These are phyloP conservation scores for Drosophila serrata DNA, from an alignment of 1,140 invertebrate species.

Conservation along the genomic window DNA sequence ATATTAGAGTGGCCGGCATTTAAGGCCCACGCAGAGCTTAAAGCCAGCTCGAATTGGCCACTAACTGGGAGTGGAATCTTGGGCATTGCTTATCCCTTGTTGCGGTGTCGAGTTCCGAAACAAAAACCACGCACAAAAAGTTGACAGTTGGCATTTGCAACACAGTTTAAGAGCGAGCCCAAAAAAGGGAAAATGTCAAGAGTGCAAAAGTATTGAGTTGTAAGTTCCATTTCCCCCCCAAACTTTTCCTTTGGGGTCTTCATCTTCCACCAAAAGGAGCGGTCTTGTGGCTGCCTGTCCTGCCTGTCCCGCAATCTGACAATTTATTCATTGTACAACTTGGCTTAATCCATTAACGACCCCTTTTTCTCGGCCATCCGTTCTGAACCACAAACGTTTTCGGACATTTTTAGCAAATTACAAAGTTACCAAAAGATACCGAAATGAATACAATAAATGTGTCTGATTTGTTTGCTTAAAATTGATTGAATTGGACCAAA, in stretches of 20 bases:
- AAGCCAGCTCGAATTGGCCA: slow-evolving; percentile 30
- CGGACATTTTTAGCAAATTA: slow-evolving; percentile 40
- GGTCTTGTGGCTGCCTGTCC: slow-evolving; percentile 30
- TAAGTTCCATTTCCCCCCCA: slow-evolving; percentile 23
- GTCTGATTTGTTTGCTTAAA: slow-evolving; percentile 27
- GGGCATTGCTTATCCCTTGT: slow-evolving; percentile 27
- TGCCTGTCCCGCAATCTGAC: slow-evolving; percentile 55
- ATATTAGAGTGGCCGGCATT: slow-evolving; percentile 42
- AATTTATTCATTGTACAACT: slow-evolving; percentile 72
- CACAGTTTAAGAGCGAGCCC: slow-evolving; percentile 57
- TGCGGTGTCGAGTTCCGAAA: slow-evolving; percentile 36
- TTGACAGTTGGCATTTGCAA: slow-evolving; percentile 77
- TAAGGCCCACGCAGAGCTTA: slow-evolving; percentile 36
- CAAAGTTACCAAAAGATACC: slow-evolving; percentile 17
- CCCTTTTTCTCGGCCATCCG: slow-evolving; percentile 12
- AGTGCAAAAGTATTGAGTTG: slow-evolving; percentile 75
- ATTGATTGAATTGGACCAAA: slow-evolving; percentile 13
- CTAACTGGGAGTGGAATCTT: slow-evolving; percentile 9
- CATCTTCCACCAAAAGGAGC: slow-evolving; percentile 22
- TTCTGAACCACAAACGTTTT: slow-evolving; percentile 22
- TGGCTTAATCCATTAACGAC: slow-evolving; percentile 78
- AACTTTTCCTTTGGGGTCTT: slow-evolving; percentile 5
- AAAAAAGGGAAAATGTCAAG: slow-evolving; percentile 57
- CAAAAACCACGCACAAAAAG: slow-evolving; percentile 43
- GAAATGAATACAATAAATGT: slow-evolving; percentile 12